Evolutionary conservation across 2,888 invertebrate species (phyloP), one percentile per base, ranked within the genome.

Genomic region (Allophyes oxyacanthae): DNA sequence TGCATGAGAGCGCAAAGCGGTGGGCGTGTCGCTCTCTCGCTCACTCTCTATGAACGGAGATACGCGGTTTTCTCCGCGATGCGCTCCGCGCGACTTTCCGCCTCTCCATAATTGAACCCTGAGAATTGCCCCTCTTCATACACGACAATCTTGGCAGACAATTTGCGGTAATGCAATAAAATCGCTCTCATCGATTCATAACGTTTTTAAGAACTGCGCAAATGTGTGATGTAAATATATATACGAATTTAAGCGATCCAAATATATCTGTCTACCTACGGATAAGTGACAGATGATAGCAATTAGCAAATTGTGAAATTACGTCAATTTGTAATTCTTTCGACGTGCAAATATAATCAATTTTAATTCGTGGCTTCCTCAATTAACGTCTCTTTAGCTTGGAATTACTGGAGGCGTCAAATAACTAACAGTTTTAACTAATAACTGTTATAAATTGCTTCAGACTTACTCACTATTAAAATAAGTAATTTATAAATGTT

Each of bases 361-460:
- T 66, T 61, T 72, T 56, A 72, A 67, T 67, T 41, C 53, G 46
- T 33, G 57, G 62, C 54, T 72, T 72, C 48, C 67, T 49, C 63
- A 67, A 69, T 69, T 69, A 69, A 38, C 50, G 32, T 48, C 34
- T 46, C 33, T n/a, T n/a, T n/a, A n/a, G n/a, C n/a, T n/a, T n/a
- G n/a, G n/a, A 40, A 50, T 40, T 20, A 37, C 11, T 37, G 30
- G 41, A 48, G 33, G 32, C 49, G 40, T 68, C 34, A 43, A 56
- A 50, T 45, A 46, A 38, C 42, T 45, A 50, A 41, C 45, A 38
- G 14, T 59, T 59, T 59, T 46, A 43, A 37, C 36, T 36, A 28
- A 50, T 34, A 15, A 30, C 15, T 41, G 36, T 44, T 64, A 51
- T 46, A 20, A 3, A 13, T 34, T 34, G 0, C 2, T 13, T 34